Evolutionary conservation across 2,797 vertebrate genomes (phyloP).

Genomic region (Intellagama lesueurii): DNA sequence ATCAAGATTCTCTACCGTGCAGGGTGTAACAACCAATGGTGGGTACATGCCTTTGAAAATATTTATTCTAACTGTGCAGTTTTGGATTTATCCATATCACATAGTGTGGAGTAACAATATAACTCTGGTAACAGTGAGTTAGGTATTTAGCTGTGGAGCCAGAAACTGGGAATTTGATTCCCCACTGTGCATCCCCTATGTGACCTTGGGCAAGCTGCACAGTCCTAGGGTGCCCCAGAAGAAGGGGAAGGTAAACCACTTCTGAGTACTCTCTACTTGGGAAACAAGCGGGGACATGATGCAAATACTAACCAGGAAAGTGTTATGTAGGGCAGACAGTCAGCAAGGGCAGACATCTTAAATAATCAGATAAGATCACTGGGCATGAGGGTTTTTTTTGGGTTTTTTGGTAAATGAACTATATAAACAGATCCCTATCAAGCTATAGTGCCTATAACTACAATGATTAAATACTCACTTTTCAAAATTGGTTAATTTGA

Average conservation of each 20-base stretch:
- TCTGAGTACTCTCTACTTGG: too few relatives aligned
- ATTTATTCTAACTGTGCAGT: conserved; percentile 15
- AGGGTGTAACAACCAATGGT: conserved; percentile 33
- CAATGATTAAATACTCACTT: neutral
- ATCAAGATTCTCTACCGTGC: too few relatives aligned
- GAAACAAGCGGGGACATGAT: conserved; percentile 9
- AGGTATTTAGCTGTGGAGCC: conserved; percentile 3
- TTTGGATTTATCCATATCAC: conserved; percentile 47
- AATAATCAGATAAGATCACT: conserved; percentile 20
- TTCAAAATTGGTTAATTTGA: conserved; percentile 17
- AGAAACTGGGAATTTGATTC: too few relatives aligned
- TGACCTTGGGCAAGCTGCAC: too few relatives aligned
- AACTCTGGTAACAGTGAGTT: neutral
- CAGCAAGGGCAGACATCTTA: conserved; percentile 29
- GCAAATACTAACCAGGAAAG: conserved; percentile 29
- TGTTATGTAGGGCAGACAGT: conserved; percentile 58
- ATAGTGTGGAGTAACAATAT: conserved; percentile 34
- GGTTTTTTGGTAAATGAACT: conserved; percentile 34
- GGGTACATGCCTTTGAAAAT: conserved; percentile 45
- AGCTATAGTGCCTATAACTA: conserved; percentile 18
- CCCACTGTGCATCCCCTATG: too few relatives aligned
- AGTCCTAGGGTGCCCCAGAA: too few relatives aligned
- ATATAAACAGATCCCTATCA: neutral
- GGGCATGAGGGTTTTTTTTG: conserved; percentile 31
- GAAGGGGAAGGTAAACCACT: too few relatives aligned